phyloP scores from a whole-genome alignment of 2,888 invertebrate genomes.

The Nephrotoma appendiculata region DNA sequence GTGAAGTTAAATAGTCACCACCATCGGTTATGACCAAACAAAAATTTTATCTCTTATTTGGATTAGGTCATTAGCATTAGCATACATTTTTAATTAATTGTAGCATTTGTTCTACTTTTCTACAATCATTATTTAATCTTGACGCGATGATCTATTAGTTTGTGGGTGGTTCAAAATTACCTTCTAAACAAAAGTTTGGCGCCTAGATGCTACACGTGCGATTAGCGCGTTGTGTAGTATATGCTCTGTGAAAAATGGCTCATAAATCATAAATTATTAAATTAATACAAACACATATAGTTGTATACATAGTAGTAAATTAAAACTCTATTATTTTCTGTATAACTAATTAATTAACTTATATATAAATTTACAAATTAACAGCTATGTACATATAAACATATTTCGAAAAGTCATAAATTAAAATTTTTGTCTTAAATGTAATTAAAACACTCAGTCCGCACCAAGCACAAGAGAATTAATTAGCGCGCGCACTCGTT shows the following conservation, averaged over 20 bases:
- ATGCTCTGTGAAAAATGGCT: neutral
- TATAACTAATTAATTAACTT: neutral
- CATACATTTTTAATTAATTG: neutral
- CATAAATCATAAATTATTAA: neutral
- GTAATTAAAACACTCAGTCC: neutral
- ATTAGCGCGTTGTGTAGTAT: neutral
- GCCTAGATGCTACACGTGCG: neutral
- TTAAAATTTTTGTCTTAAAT: neutral
- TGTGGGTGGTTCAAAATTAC: neutral
- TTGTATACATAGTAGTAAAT: neutral
- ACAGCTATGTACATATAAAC: neutral
- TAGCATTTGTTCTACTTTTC: neutral
- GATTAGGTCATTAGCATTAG: neutral
- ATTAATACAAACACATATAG: neutral
- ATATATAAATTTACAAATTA: neutral
- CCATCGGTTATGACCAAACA: neutral
- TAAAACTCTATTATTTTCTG: neutral
- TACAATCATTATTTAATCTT: neutral
- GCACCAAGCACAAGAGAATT: neutral
- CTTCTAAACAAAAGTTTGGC: neutral
- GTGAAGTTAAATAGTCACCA: neutral
- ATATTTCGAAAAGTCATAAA: neutral
- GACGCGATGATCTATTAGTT: neutral
- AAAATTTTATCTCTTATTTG: neutral
- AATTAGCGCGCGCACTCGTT: neutral